Percentiles rank a stretch among this genome's conserved stretches.
phyloP scores from a whole-genome alignment of 2,797 vertebrate genomes.

The Cirrhinus mrigala region DNA sequence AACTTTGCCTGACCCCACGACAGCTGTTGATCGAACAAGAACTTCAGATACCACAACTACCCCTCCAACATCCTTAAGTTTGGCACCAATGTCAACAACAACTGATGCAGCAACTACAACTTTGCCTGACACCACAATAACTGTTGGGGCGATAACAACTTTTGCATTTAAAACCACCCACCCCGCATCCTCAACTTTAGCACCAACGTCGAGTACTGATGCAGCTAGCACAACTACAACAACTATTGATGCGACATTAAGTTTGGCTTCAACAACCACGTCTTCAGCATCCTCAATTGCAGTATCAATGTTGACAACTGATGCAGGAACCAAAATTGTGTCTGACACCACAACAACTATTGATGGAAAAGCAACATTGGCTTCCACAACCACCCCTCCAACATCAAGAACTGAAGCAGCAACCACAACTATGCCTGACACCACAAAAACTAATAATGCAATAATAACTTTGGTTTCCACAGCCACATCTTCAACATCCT shows the following conservation, averaged over 20 bases:
- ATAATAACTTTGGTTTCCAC: not conserved
- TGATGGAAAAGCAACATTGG: too few species aligned
- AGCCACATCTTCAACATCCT: not conserved
- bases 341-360: too few species aligned
- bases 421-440: too few species aligned
- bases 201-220: not conserved
- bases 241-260: too few species aligned
- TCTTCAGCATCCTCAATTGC: not conserved
- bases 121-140: not conserved
- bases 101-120: not conserved
- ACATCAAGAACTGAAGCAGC: rapidly evolving
- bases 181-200: not conserved
- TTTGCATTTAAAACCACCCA: not conserved
- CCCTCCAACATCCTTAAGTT: not conserved
- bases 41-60: not conserved
- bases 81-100: too few species aligned
- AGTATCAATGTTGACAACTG: too few species aligned
- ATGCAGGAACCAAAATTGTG: too few species aligned
- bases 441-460: too few species aligned
- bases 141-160: not conserved
- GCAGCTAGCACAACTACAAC: not conserved
- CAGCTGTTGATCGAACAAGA: not conserved
- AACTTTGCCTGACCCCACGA: not conserved
- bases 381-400: too few species aligned
- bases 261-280: not conserved